These are phyloP conservation scores for Pecten maximus DNA, from an alignment of 2,888 invertebrate species.

Conservation along the genomic window DNA sequence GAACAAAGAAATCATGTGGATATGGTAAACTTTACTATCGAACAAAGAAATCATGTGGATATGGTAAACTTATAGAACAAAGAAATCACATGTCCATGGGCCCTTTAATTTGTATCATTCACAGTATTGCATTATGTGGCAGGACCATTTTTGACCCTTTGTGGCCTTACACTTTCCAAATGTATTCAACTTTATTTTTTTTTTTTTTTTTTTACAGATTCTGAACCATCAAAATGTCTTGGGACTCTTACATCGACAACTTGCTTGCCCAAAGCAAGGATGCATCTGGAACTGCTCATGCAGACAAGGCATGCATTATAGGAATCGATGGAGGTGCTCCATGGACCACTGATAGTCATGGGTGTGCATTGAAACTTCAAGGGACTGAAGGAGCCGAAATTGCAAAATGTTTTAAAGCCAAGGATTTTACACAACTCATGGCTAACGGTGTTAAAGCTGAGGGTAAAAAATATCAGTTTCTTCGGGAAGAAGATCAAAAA, in stretches of 20 bases:
- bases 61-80: too few relatives aligned
- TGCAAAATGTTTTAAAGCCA: conserved; percentile 61
- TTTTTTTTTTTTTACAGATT: conserved; percentile 22
- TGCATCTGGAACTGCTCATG: conserved; percentile 52
- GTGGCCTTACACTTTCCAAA: too few relatives aligned
- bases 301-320: conserved; percentile 68
- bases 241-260: conserved; percentile 68
- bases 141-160: too few relatives aligned
- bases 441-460: conserved; percentile 57
- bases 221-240: conserved; percentile 5
- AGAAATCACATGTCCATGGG: too few relatives aligned
- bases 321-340: conserved; percentile 51
- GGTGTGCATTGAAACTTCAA: conserved; percentile 50
- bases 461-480: conserved; percentile 69
- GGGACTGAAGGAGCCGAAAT: conserved; percentile 59
- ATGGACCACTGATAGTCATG: conserved; percentile 27
- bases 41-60: too few relatives aligned
- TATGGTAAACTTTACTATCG: too few relatives aligned
- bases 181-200: too few relatives aligned
- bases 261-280: conserved; percentile 64
- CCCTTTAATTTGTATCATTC: too few relatives aligned
- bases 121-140: too few relatives aligned
- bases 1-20: too few relatives aligned
- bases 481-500: conserved; percentile 66
- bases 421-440: conserved; percentile 60